Evolutionary conservation across 2,888 invertebrate genomes (phyloP).

Genomic region (Salticus scenicus): DNA sequence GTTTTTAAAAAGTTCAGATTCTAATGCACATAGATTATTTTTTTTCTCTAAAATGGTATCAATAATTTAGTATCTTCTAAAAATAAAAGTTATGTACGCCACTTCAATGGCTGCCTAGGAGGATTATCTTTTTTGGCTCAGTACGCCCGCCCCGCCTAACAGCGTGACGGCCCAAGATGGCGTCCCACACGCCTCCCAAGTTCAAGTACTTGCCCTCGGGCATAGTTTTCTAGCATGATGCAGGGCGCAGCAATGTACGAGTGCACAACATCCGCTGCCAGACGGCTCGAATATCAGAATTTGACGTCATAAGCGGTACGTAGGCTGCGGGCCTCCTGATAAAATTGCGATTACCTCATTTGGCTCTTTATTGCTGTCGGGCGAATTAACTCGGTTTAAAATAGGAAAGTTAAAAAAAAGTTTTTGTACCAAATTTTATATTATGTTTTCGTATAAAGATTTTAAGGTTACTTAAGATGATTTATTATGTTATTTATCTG

Average conservation of each 20-base stretch:
- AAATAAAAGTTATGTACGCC: too few species aligned
- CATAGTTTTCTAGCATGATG: background rate
- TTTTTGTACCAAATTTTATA: too few species aligned
- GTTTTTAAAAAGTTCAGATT: too few species aligned
- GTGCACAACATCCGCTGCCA: slow-evolving; percentile 13
- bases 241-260: slow-evolving; percentile 5
- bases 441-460: too few species aligned
- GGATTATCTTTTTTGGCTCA: too few species aligned
- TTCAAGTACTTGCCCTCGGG: slow-evolving; percentile 15
- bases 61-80: too few species aligned
- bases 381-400: background rate
- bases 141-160: slow-evolving; percentile 8
- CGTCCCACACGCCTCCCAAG: background rate
- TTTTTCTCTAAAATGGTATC: too few species aligned
- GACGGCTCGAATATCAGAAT: slow-evolving; percentile 12
- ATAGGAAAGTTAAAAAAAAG: too few species aligned
- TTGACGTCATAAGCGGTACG: slow-evolving; percentile 7
- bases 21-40: too few species aligned
- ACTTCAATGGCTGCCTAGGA: too few species aligned
- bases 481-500: too few species aligned
- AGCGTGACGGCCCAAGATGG: slow-evolving; percentile 5
- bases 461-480: too few species aligned
- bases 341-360: background rate
- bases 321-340: background rate
- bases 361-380: slow-evolving; percentile 10